These are phyloP conservation scores for Linnaemya tessellans DNA, from an alignment of 2,888 invertebrate species.

Conservation along the genomic window DNA sequence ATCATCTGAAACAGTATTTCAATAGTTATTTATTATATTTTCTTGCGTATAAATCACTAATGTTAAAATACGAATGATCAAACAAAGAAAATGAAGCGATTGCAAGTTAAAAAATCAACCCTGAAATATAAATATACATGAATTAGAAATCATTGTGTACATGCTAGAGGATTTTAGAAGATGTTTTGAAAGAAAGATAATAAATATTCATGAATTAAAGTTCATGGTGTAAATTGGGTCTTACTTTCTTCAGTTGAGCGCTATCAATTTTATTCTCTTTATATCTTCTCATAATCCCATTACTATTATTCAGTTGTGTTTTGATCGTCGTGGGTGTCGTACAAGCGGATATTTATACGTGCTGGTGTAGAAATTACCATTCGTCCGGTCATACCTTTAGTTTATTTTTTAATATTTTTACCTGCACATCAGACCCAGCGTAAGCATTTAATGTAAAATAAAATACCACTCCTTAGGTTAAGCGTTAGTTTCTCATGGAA, in stretches of 20 bases:
- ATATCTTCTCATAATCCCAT: constrained; percentile 18
- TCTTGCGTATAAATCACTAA: too few species aligned
- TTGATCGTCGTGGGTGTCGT: constrained; percentile 22
- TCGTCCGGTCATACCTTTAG: constrained; percentile 26
- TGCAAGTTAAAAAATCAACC: too few species aligned
- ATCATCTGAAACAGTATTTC: too few species aligned
- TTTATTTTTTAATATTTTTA: constrained; percentile 16
- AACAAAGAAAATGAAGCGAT: too few species aligned
- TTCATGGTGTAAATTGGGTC: background rate
- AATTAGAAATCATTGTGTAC: too few species aligned
- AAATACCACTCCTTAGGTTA: constrained; percentile 21
- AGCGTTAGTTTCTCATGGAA: constrained; percentile 40
- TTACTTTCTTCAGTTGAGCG: background rate
- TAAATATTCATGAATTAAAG: too few species aligned
- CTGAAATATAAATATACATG: too few species aligned
- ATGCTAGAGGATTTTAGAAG: too few species aligned
- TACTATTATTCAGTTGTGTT: constrained; percentile 51
- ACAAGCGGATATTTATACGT: background rate
- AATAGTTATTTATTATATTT: too few species aligned
- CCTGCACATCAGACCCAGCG: background rate
- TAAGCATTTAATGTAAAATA: constrained; percentile 35
- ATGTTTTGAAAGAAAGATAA: too few species aligned
- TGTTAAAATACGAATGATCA: too few species aligned
- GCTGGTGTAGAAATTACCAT: constrained; percentile 58
- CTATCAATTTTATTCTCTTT: constrained; percentile 19